phyloP scores from a whole-genome alignment of 2,113 vertebrate species.

The Dicerorhinus sumatrensis region DNA sequence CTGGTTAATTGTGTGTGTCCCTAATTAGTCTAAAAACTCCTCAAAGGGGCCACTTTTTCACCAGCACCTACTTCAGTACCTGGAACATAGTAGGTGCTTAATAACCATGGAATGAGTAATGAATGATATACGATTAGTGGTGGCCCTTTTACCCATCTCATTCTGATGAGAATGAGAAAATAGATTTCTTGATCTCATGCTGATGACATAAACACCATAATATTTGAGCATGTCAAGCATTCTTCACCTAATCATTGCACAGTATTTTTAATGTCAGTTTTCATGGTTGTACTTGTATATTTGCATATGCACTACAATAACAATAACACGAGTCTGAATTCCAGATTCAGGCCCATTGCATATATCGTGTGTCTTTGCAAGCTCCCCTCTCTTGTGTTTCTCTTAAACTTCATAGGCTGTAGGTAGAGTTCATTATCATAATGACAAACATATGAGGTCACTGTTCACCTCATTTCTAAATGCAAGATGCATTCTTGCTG shows the following conservation, averaged over 20 bases:
- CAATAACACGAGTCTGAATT: not conserved
- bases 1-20: not conserved
- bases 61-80: not conserved
- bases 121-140: not conserved
- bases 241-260: not conserved
- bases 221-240: constrained; percentile 40
- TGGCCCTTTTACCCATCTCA: not conserved
- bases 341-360: not conserved
- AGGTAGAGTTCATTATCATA: not conserved
- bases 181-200: not conserved
- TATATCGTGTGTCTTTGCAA: not conserved
- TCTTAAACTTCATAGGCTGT: not conserved
- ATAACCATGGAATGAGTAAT: not conserved
- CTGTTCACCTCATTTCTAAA: not conserved
- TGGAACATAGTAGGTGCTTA: not conserved
- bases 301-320: not conserved
- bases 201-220: constrained; percentile 53
- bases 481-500: not conserved
- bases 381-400: not conserved
- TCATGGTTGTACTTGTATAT: no score
- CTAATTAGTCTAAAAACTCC: not conserved
- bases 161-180: constrained; percentile 44
- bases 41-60: not conserved
- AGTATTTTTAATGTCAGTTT: no score
- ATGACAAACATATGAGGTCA: not conserved